Base-by-base conservation (phyloP, 2,797 vertebrate species). In the Chelonia mydas region DNA sequence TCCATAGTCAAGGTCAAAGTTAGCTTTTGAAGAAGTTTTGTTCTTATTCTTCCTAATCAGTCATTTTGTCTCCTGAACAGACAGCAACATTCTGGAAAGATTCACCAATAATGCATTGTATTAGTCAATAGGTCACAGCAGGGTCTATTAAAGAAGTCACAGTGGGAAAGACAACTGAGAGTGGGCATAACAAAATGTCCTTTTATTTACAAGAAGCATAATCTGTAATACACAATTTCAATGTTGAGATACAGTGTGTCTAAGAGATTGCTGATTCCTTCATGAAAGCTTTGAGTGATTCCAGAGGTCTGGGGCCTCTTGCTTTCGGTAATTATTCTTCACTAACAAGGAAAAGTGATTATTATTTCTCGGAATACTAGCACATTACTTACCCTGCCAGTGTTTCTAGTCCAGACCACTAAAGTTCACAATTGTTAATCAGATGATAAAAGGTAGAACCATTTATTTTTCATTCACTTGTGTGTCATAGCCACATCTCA, bases 111-210 rank as follows among this genome's bases (percentile, higher is more conserved):
- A 90, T 59, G n/a, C 37, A 72, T 5, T 95, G 89, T 94, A 81
- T 97, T 95, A 97, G 92, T 95, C 94, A 96, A 92, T 94, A 97
- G 54, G 90, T 96, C 91, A 90, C 93, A 97, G 86, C 87, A 96
- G 81, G 94, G 13, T 92, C 82, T 91, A 37, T 90, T 96, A 96
- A 95, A 96, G 94, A 95, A 92, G 80, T 93, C 94, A 87, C 90
- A 95, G 84, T 92, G 84, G 91, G 93, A 96, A 95, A 97, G 7
- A n/a, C 84, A 95, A 37, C 82, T 83, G 90, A 92, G 54, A 95
- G 83, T 88, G 81, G 94, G 90, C 89, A 93, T 93, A 95, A 95
- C 80, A 95, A 96, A 97, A 88, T 96, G 88, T 77, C 84, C 95
- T 97, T 61, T 96, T 97, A 82, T 97, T 98, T 97, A 96, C 81